Evolutionary conservation across 2,888 invertebrate genomes (phyloP).

Genomic region (Schrankia costaestrigalis): DNA sequence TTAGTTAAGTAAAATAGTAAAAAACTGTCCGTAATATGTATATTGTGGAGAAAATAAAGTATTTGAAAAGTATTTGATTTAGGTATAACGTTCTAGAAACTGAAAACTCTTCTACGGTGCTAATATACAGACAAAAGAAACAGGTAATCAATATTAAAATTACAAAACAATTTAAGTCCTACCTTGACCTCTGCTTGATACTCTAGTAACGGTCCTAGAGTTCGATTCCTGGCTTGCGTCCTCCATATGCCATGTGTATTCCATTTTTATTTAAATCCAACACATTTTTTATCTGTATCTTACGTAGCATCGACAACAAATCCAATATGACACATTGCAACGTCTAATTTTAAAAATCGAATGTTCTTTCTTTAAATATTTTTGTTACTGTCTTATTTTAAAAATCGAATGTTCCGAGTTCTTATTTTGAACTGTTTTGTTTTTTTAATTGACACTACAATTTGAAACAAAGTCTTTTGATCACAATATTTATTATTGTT

Average conservation of each 20-base stretch:
- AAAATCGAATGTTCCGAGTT: not conserved
- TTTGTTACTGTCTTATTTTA: not conserved
- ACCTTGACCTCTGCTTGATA: constrained; percentile 62
- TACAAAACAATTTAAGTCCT: constrained; percentile 5
- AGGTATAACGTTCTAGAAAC: too few relatives aligned
- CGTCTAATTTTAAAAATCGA: constrained; percentile 8
- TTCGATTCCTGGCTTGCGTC: constrained; percentile 55
- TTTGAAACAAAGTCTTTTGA: not conserved
- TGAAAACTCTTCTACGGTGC: too few relatives aligned
- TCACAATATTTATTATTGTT: not conserved
- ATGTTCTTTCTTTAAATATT: not conserved
- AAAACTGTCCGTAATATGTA: too few relatives aligned
- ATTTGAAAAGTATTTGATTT: too few relatives aligned
- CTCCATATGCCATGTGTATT: constrained; percentile 76
- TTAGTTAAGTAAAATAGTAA: too few relatives aligned
- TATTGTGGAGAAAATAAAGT: too few relatives aligned
- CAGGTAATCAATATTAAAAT: not conserved
- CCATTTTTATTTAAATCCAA: constrained; percentile 54
- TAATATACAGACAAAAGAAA: too few relatives aligned
- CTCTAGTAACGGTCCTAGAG: constrained; percentile 39
- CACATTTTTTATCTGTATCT: constrained; percentile 21
- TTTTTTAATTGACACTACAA: not conserved
- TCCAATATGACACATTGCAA: constrained; percentile 41
- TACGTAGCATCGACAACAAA: constrained; percentile 46
- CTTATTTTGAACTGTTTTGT: not conserved